phyloP scores from a whole-genome alignment of 2,797 vertebrate species.

The Pantherophis vulpinus region DNA sequence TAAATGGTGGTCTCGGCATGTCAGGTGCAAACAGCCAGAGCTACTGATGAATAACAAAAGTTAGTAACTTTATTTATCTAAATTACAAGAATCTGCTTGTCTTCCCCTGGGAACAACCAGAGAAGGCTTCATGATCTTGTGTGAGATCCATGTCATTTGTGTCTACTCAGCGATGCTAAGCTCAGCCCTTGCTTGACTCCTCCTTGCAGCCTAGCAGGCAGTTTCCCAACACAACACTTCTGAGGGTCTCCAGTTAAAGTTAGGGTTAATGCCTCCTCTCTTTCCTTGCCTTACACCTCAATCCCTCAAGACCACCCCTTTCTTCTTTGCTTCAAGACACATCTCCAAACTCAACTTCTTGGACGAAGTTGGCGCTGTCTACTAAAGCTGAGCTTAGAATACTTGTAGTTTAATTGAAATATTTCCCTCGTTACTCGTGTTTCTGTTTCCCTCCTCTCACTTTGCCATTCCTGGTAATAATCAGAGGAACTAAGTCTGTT shows the following conservation, averaged over 20 bases:
- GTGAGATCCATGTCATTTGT: not conserved
- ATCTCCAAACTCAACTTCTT: not conserved
- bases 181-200: not conserved
- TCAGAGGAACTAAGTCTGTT: not conserved
- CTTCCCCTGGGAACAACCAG: no score
- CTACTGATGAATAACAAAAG: no score
- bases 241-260: not conserved
- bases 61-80: no score
- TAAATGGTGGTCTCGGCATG: not conserved
- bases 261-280: not conserved
- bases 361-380: not conserved
- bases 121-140: no score
- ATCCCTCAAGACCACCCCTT: not conserved
- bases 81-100: no score
- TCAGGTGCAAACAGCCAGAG: not conserved
- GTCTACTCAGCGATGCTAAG: not conserved
- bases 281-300: not conserved
- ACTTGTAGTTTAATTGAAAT: not conserved
- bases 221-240: not conserved
- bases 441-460: not conserved
- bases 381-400: not conserved
- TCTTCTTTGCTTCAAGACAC: not conserved
- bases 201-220: not conserved
- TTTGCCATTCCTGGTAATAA: no score
- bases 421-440: not conserved